phyloP scores from a whole-genome alignment of 2,113 vertebrate species.

The Lasiurus cinereus region DNA sequence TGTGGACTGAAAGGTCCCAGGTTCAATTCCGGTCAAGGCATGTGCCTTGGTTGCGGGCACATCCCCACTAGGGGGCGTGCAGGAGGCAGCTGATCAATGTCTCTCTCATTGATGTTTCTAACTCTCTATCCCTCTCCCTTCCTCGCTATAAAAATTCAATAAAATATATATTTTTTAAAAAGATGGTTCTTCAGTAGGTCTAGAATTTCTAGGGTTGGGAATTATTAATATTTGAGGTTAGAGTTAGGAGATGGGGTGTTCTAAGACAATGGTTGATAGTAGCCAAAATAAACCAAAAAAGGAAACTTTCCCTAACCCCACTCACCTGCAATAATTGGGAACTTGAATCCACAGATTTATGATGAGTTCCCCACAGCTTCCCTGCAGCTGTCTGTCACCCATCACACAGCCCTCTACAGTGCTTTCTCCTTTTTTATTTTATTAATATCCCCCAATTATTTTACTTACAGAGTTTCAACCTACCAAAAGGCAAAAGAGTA shows the following conservation, averaged over 20 bases:
- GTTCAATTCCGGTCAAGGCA: too few relatives aligned
- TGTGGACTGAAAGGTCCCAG: too few relatives aligned
- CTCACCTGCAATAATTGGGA: not conserved
- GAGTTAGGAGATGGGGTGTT: not conserved
- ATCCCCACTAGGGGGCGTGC: too few relatives aligned
- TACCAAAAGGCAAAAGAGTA: not conserved
- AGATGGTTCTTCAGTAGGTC: not conserved
- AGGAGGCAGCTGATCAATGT: too few relatives aligned
- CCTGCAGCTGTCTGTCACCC: not conserved
- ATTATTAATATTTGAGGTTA: slow-evolving; percentile 3
- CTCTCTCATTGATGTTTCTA: too few relatives aligned
- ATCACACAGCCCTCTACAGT: not conserved
- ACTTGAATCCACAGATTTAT: not conserved
- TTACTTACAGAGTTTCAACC: not conserved
- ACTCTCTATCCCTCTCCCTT: too few relatives aligned
- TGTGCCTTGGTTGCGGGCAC: too few relatives aligned
- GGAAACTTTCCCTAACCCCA: not conserved
- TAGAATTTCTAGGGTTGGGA: not conserved
- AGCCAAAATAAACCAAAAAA: not conserved
- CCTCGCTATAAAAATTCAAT: too few relatives aligned
- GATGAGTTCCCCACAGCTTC: not conserved
- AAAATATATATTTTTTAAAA: not conserved
- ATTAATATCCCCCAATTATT: not conserved
- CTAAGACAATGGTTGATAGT: not conserved
- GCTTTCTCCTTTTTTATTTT: not conserved